Evolutionary conservation across 2,888 invertebrate genomes (phyloP), one percentile per base, ranked within the genome.

Genomic region (Microctonus hyperodae): DNA sequence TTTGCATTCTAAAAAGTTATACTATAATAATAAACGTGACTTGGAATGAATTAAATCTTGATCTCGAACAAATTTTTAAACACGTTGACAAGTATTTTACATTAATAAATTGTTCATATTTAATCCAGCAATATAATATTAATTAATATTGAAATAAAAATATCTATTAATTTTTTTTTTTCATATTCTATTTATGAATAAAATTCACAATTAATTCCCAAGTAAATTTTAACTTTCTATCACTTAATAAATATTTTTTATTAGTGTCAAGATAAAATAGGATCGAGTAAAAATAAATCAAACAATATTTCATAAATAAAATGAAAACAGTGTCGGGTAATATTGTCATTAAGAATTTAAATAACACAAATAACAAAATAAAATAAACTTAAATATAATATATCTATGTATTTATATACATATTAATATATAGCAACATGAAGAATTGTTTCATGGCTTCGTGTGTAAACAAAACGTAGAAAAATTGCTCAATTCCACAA

Each of bases 1-100:
- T 76, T 28, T 76, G 70, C 44, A 77, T 79, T 13, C 72, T 75
- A 25, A 61, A 44, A 11, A 67, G 56, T 11, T 77, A 77, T 0
- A 22, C 75, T 4, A 62, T 78, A 4, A 28, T 78, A 56, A 28
- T 79, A n/a, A n/a, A 0, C 75, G 76, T 0, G 78, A 78, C 59
- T 70, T 72, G 1, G 77, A 78, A 5, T 58, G 79, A 1, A 76
- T 78, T 11, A 78, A 77, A 51, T 16, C 73, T 77, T 35, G 76
- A 77, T 0, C 31, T n/a, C n/a, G n/a, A n/a, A n/a, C n/a, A n/a
- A n/a, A 67, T 25, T 78, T 78, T 28, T 62, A 59, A 1, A 70
- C 76, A 65, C 78, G 74, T 51, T n/a, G n/a, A 72, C 65, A 0
- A 10, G n/a, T n/a, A n/a, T n/a, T n/a, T n/a, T n/a, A n/a, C n/a